A percentile compares a stretch with the other conserved stretches of the same genome.
These are phyloP conservation scores for Xylocopa sonorina DNA, from an alignment of 1,140 invertebrate species.

Conservation along the genomic window DNA sequence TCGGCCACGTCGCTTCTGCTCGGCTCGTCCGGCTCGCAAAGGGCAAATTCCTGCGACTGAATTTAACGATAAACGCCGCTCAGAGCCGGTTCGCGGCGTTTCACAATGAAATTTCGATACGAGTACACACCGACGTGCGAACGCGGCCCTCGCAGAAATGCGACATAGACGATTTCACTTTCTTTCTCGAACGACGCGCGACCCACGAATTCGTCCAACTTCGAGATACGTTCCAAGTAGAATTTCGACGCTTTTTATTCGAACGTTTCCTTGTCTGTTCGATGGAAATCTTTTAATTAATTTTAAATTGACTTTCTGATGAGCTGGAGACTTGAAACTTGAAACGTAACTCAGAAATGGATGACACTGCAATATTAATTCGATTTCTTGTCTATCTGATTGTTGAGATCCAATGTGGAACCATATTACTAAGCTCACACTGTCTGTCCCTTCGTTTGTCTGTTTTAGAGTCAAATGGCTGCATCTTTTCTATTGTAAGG, in stretches of 20 bases:
- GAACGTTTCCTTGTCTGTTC: too few species aligned
- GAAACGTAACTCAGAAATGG: too few species aligned
- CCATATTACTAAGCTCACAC: too few species aligned
- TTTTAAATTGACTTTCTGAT: too few species aligned
- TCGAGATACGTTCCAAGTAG: neutral
- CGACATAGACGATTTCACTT: constrained; percentile 19
- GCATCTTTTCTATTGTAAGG: too few species aligned
- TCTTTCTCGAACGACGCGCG: neutral
- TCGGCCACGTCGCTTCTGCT: neutral
- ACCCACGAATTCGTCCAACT: neutral
- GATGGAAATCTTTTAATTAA: too few species aligned
- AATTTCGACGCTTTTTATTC: neutral
- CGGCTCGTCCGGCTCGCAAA: constrained; percentile 36
- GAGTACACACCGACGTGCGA: neutral
- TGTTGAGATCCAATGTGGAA: too few species aligned
- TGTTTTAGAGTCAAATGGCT: too few species aligned
- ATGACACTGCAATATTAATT: too few species aligned
- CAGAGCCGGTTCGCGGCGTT: neutral
- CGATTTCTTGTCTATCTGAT: too few species aligned
- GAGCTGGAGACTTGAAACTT: too few species aligned
- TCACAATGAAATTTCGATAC: constrained; percentile 25
- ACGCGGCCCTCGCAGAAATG: neutral
- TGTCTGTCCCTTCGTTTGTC: too few species aligned
- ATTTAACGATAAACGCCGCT: constrained; percentile 24
- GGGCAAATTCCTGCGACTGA: constrained; percentile 58